phyloP scores from a whole-genome alignment of 2,888 invertebrate species.

The Dasysyrphus albostriatus region DNA sequence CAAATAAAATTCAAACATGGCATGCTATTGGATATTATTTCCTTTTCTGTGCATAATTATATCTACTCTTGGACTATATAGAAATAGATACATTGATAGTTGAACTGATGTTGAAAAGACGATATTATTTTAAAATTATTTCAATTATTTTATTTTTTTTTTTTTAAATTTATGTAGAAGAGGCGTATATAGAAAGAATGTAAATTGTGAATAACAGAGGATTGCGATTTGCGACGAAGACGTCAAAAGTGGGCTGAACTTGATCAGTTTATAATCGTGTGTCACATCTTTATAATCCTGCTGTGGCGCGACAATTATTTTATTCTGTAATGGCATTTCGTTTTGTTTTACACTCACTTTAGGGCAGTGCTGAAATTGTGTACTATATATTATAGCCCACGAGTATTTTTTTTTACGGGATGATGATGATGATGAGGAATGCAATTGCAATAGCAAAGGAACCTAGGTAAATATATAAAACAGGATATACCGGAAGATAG shows the following conservation, averaged over 20 bases:
- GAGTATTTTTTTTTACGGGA: background rate
- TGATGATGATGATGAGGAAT: background rate
- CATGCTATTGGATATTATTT: conserved; percentile 9
- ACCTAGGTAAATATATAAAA: background rate
- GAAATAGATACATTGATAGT: conserved; percentile 34
- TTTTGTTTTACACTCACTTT: conserved; percentile 59
- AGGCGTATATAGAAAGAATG: conserved; percentile 20
- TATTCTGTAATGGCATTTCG: conserved; percentile 46
- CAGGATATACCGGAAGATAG: conserved; percentile 45
- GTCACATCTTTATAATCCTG: conserved; percentile 66
- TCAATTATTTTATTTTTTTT: background rate
- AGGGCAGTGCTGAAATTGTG: conserved; percentile 4
- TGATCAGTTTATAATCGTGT: conserved; percentile 67
- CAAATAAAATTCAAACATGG: conserved; percentile 8
- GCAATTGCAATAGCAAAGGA: background rate
- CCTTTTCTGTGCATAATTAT: conserved; percentile 18
- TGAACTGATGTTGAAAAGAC: background rate
- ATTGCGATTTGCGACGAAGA: conserved; percentile 25
- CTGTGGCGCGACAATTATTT: conserved; percentile 68
- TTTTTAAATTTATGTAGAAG: conserved; percentile 20
- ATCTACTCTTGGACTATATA: background rate
- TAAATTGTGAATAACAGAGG: conserved; percentile 27
- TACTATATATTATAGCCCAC: conserved; percentile 28
- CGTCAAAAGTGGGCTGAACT: conserved; percentile 69
- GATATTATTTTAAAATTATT: conserved; percentile 26